Evolutionary conservation across 2,888 invertebrate genomes (phyloP).

Genomic region (Tipula vernalis): DNA sequence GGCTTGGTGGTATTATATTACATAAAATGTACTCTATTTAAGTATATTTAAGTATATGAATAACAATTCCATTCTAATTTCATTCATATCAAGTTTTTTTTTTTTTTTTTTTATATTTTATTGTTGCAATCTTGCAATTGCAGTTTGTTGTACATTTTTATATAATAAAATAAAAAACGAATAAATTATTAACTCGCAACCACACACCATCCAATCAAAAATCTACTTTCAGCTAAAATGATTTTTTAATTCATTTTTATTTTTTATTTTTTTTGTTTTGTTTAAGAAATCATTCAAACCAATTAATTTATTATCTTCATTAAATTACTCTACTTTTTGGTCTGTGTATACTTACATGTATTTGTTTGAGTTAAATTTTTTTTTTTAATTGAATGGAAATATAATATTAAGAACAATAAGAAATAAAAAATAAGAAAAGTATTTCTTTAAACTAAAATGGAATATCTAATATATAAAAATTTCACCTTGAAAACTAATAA

Average conservation of each 20-base stretch:
- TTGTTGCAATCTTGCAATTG: neutral
- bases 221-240: neutral
- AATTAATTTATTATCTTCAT: neutral
- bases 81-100: neutral
- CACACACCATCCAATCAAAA: neutral
- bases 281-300: neutral
- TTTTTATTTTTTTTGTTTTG: neutral
- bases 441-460: neutral
- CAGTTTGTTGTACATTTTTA: neutral
- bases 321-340: neutral
- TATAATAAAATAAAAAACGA: neutral
- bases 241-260: neutral
- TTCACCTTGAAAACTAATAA: neutral
- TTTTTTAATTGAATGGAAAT: neutral
- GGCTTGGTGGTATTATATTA: neutral
- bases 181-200: neutral
- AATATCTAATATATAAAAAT: neutral
- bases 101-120: neutral
- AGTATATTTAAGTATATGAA: neutral
- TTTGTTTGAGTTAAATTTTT: neutral
- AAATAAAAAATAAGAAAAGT: neutral
- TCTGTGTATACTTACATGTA: neutral
- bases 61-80: neutral
- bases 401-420: neutral
- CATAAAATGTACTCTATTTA: neutral